Conservation (phyloP, 2,888 invertebrate species). For the Eucera pruinosa region DNA sequence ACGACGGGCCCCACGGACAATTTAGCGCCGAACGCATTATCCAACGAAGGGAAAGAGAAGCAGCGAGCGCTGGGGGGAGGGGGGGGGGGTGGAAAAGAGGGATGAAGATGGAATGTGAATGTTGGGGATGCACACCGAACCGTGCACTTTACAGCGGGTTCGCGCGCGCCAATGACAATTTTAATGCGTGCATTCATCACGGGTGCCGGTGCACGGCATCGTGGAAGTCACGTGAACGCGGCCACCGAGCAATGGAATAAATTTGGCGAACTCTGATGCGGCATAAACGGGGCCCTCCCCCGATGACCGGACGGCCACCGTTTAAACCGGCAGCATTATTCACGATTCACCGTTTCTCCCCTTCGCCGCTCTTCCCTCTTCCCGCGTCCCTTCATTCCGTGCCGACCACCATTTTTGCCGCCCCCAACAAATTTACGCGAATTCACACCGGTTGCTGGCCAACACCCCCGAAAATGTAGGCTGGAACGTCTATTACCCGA, state of each 20-base stretch:
- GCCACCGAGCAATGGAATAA: slow-evolving; percentile 76
- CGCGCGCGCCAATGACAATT: slow-evolving; percentile 71
- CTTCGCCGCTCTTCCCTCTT: slow-evolving; percentile 18
- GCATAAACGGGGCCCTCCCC: slow-evolving; percentile 74
- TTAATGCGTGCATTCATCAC: slow-evolving; percentile 79
- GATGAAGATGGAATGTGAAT: background rate
- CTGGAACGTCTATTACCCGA: slow-evolving; percentile 63
- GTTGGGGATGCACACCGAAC: slow-evolving; percentile 40
- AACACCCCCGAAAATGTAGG: slow-evolving; percentile 55
- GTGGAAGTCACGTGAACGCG: slow-evolving; percentile 65
- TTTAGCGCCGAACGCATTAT: slow-evolving; percentile 61
- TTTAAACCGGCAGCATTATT: slow-evolving; percentile 78
- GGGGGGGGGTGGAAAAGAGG: background rate
- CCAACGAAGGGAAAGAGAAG: background rate
- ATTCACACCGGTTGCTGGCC: slow-evolving; percentile 70
- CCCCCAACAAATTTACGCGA: slow-evolving; percentile 75
- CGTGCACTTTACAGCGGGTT: slow-evolving; percentile 56
- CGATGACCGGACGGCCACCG: slow-evolving; percentile 76
- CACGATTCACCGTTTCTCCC: slow-evolving; percentile 65
- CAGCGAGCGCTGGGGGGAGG: background rate
- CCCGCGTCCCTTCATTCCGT: slow-evolving; percentile 32
- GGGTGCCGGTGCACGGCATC: slow-evolving; percentile 66
- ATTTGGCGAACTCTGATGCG: slow-evolving; percentile 80
- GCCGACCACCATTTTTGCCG: slow-evolving; percentile 68
- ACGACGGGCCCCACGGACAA: slow-evolving; percentile 52